These are phyloP conservation scores for Microcebus jonahi DNA, from an alignment of 2,113 vertebrate genomes.

Conservation along the genomic window DNA sequence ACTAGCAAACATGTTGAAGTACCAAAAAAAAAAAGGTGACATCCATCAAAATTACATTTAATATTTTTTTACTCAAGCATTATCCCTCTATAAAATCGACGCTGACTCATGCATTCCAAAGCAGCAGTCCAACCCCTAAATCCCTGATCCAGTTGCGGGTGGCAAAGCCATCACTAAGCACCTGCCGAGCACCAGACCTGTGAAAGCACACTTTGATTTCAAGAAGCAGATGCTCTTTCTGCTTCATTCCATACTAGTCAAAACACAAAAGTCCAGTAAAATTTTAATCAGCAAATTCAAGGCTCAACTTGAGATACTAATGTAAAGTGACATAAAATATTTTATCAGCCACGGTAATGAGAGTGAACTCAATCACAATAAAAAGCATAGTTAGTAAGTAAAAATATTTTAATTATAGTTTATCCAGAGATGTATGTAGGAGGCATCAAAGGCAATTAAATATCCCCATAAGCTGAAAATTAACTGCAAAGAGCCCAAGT, in stretches of 20 bases:
- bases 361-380: constrained; percentile 14
- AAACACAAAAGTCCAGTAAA: constrained; percentile 3
- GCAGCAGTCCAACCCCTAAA: background rate
- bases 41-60: background rate
- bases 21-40: background rate
- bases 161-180: background rate
- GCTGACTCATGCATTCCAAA: background rate
- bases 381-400: constrained; percentile 13
- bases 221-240: background rate
- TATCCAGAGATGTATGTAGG: background rate
- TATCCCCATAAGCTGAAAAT: background rate
- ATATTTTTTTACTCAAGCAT: background rate
- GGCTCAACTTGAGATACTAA: constrained; percentile 10
- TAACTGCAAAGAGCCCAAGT: background rate
- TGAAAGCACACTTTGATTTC: background rate
- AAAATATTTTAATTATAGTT: constrained; percentile 39
- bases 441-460: background rate
- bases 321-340: constrained; percentile 21
- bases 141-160: background rate
- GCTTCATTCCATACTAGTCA: background rate
- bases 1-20: background rate
- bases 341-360: background rate
- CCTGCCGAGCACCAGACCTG: background rate
- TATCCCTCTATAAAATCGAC: background rate
- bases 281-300: constrained; percentile 31